Base-by-base conservation (phyloP, 1,140 invertebrate genomes). In the Nilaparvata lugens region DNA sequence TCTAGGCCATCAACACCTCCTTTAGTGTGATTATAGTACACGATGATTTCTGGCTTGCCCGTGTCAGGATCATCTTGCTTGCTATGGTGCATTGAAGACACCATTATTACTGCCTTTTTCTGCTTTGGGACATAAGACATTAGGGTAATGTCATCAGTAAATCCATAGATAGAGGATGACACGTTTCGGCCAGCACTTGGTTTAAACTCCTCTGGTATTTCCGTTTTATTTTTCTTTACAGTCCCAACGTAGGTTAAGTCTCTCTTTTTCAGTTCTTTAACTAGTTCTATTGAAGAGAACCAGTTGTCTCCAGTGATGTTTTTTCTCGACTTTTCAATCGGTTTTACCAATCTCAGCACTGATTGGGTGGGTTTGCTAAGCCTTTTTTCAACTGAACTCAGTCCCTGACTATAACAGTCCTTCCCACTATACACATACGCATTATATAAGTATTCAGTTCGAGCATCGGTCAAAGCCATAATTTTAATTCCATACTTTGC, bases 201-300 rank as follows among this genome's bases (percentile, higher is more conserved):
- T 24, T 28, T 21, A 53, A 59, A 64, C 13, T 53, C 31, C 14
- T 24, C 48, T 43, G 74, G 72, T 43, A 76, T 71, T 61, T 76
- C 66, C 54, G 61, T 65, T 69, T 76, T 76, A 62, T 76, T 77
- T 71, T 73, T 75, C 60, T 68, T 71, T 38, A 78, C 45, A 13
- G 75, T 78, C 16, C 62, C 62, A 24, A 63, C 62, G 18, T 52
- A 56, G n/a, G 62, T 63, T 5, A 63, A 51, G 16, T 55, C 40
- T 56, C n/a, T 59, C 42, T 63, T 28, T 4, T 52, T n/a, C 4
- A 63, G 16, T 9, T 55, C 38, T 13, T 63, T 60, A 42, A 70
- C 65, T 24, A 76, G 62, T 14, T 63, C 40, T 5, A 56, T 21
- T 2, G 58, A 63, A 1, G 52, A 63, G 42, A 56, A 63, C 62